Evolutionary conservation across 2,888 invertebrate genomes (phyloP).

Genomic region (Eurytoma adleriae): DNA sequence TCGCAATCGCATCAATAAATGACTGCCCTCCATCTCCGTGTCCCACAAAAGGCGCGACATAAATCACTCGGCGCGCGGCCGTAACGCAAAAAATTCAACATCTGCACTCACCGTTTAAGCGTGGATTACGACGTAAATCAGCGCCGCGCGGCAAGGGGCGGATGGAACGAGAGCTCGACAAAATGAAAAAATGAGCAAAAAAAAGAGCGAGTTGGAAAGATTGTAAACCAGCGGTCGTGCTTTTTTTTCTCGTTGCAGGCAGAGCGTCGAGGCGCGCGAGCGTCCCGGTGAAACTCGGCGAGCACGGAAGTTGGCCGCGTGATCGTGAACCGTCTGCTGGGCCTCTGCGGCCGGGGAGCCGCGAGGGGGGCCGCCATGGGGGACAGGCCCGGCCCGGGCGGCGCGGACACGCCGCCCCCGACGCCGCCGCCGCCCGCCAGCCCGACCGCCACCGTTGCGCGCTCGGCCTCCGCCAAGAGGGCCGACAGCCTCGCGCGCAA

Average conservation of each 20-base stretch:
- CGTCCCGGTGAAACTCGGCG: not conserved
- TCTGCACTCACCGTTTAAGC: too few relatives aligned
- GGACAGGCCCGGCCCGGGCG: constrained; percentile 21
- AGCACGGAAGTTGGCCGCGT: constrained; percentile 62
- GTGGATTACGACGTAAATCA: too few relatives aligned
- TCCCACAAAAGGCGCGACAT: too few relatives aligned
- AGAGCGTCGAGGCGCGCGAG: constrained; percentile 22
- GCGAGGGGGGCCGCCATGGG: constrained; percentile 32
- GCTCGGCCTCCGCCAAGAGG: not conserved
- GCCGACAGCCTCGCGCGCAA: constrained; percentile 35
- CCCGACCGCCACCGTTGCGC: not conserved
- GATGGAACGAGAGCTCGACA: not conserved
- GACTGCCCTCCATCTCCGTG: too few relatives aligned
- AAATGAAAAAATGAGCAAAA: not conserved
- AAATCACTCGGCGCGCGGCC: too few relatives aligned
- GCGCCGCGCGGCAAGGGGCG: too few relatives aligned
- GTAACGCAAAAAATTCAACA: too few relatives aligned
- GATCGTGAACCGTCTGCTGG: constrained; percentile 65
- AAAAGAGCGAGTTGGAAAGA: not conserved
- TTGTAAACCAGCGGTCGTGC: not conserved
- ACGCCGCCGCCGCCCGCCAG: constrained; percentile 47
- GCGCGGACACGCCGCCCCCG: constrained; percentile 38
- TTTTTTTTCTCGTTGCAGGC: constrained; percentile 13
- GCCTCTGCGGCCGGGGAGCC: constrained; percentile 61
- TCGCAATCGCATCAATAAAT: too few relatives aligned